A percentile compares a stretch with the other conserved stretches of the same genome.
Evolutionary conservation across 2,888 invertebrate genomes (phyloP).

Genomic region (Neelides folsomi): DNA sequence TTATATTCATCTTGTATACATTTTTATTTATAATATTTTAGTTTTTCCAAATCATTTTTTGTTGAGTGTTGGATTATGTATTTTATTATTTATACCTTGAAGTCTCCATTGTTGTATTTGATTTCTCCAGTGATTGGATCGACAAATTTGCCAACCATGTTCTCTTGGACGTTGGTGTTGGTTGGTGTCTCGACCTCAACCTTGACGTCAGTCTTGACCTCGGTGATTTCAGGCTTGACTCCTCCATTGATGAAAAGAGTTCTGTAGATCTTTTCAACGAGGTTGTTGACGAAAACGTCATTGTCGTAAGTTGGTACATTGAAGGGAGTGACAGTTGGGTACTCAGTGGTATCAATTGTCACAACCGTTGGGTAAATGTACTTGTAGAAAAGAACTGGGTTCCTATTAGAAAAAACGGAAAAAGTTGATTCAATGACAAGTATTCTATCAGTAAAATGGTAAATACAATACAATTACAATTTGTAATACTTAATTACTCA

Average conservation of each 20-base stretch:
- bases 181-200: neutral
- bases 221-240: neutral
- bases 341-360: too few species aligned
- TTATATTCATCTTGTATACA: too few species aligned
- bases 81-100: neutral
- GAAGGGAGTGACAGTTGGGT: too few species aligned
- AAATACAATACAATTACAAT: too few species aligned
- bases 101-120: slow-evolving; percentile 1
- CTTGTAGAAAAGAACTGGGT: too few species aligned
- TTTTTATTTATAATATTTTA: too few species aligned
- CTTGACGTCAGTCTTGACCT: slow-evolving; percentile 1
- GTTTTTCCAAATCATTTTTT: too few species aligned
- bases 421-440: too few species aligned
- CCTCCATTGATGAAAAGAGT: neutral
- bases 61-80: neutral
- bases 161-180: neutral
- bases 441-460: too few species aligned
- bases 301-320: neutral
- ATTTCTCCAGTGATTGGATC: slow-evolving; percentile 5
- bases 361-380: too few species aligned
- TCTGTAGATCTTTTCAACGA: slow-evolving; percentile 3
- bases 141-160: neutral
- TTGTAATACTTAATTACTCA: too few species aligned
- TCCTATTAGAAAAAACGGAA: too few species aligned
- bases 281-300: neutral